Base-by-base conservation (phyloP, 2,113 vertebrate species). In the Athene cunicularia region DNA sequence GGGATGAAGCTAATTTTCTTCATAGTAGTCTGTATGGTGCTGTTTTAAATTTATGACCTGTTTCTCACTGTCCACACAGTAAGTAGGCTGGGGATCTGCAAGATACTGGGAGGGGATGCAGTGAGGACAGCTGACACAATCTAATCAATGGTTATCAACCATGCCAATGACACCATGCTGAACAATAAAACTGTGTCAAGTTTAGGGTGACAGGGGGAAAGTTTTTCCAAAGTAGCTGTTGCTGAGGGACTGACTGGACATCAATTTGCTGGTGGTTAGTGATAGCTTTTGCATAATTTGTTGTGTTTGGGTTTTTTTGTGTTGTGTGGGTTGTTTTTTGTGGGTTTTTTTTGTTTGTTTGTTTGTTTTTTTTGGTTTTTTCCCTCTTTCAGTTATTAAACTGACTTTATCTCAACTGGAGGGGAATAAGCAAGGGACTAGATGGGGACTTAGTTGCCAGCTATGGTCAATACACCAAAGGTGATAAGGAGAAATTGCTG, bases 261-360 rank as follows among this genome's bases (percentile, higher is more conserved):
- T 74, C 6, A 26, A 6, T 37, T 79, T 26, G 4, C 8, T 72
- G 27, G 8, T 49, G n/a, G 15, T 3, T 11, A 58, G 9, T 30
- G 11, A 63, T 17, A 62, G 11, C 5, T 28, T 88, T 52, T 59
- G 9, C 32, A 49, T 20, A 27, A 19, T 27, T 52, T 62, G 3
- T 43, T 6, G 14, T 15, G 0, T 0, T 35, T 58, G 37, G 47
- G 21, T 67, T 67, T 68, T 55, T 43, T 27, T 0, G n/a, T n/a
- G n/a, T n/a, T n/a, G n/a, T n/a, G n/a, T n/a, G n/a, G n/a, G n/a
- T n/a, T n/a, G n/a, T n/a, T n/a, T n/a, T n/a, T n/a, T n/a, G n/a
- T n/a, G n/a, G n/a, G n/a, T n/a, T n/a, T n/a, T n/a, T n/a, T n/a
- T n/a, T n/a, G n/a, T n/a, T n/a, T n/a, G n/a, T 53, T 22, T 21